phyloP scores from a whole-genome alignment of 2,888 invertebrate genomes.

The Orthonychiurus folsomi region DNA sequence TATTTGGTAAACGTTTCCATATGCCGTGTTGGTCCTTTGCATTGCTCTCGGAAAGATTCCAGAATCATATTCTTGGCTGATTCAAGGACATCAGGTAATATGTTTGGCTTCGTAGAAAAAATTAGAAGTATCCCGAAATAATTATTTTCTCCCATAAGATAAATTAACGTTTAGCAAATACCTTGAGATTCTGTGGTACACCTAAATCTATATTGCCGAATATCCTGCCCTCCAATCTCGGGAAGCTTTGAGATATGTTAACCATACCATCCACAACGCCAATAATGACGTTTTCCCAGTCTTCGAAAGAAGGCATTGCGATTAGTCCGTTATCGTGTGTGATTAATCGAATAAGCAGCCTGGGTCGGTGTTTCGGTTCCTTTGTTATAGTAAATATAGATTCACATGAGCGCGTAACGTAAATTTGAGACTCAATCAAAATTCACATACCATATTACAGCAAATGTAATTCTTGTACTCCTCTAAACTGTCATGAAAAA shows the following conservation, averaged over 20 bases:
- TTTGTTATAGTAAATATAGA: no score
- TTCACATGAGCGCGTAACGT: no score
- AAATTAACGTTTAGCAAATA: constrained; percentile 9
- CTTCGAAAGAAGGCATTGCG: constrained; percentile 58
- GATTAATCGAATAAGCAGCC: constrained; percentile 34
- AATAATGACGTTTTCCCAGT: constrained; percentile 61
- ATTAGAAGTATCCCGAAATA: no score
- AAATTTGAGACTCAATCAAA: not conserved
- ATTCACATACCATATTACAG: constrained; percentile 65
- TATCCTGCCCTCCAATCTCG: constrained; percentile 65
- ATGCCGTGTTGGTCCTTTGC: constrained; percentile 54
- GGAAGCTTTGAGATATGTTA: constrained; percentile 60
- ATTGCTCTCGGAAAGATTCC: constrained; percentile 59
- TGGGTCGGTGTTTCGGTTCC: constrained; percentile 35
- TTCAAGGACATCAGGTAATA: constrained; percentile 60
- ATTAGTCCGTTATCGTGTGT: constrained; percentile 30
- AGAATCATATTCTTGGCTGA: constrained; percentile 55
- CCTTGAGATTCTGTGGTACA: constrained; percentile 6
- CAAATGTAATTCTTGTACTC: constrained; percentile 68
- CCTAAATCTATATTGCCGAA: constrained; percentile 36
- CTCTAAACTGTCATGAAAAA: constrained; percentile 68
- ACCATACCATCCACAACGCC: constrained; percentile 65
- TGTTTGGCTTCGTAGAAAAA: constrained; percentile 57
- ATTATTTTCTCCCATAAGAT: not conserved
- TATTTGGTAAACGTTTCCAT: constrained; percentile 29